Percentiles rank a stretch among this genome's conserved stretches.
phyloP scores from a whole-genome alignment of 2,797 vertebrate species.

The Amphiprion clarkii region DNA sequence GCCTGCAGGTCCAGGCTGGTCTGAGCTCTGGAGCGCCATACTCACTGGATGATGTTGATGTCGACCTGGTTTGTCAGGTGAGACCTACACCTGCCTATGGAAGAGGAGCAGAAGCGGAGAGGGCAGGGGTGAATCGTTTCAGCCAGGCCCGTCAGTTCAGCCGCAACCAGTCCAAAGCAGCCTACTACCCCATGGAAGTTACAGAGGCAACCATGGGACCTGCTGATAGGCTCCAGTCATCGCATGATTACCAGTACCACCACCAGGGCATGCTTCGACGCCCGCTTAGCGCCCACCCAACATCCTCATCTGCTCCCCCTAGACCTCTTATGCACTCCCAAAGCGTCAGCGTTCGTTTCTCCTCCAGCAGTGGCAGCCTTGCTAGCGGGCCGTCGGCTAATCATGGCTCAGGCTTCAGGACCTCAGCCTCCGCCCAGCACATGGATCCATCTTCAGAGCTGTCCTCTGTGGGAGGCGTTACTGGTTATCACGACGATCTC shows the following conservation, averaged over 20 bases:
- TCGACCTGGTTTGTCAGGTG: constrained; percentile 68
- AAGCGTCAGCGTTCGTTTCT: constrained; percentile 92
- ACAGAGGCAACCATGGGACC: constrained; percentile 83
- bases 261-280: constrained; percentile 86
- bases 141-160: constrained; percentile 91
- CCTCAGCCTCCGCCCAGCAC: constrained; percentile 90
- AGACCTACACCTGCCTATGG: constrained; percentile 88
- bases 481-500: constrained; percentile 89
- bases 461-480: constrained; percentile 84
- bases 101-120: constrained; percentile 72
- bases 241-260: constrained; percentile 63
- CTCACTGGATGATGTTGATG: constrained; percentile 77
- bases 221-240: constrained; percentile 85
- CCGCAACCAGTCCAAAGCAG: constrained; percentile 93
- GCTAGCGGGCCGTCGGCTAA: constrained; percentile 83
- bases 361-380: constrained; percentile 91
- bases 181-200: constrained; percentile 90
- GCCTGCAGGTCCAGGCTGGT: constrained; percentile 89
- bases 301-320: constrained; percentile 86
- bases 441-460: constrained; percentile 94
- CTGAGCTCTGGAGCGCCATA: constrained; percentile 87
- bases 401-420: constrained; percentile 90
- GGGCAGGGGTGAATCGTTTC: constrained; percentile 82
- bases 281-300: constrained; percentile 89
- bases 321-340: constrained; percentile 94